phyloP scores from a whole-genome alignment of 2,113 vertebrate genomes.

The Osmerus mordax region DNA sequence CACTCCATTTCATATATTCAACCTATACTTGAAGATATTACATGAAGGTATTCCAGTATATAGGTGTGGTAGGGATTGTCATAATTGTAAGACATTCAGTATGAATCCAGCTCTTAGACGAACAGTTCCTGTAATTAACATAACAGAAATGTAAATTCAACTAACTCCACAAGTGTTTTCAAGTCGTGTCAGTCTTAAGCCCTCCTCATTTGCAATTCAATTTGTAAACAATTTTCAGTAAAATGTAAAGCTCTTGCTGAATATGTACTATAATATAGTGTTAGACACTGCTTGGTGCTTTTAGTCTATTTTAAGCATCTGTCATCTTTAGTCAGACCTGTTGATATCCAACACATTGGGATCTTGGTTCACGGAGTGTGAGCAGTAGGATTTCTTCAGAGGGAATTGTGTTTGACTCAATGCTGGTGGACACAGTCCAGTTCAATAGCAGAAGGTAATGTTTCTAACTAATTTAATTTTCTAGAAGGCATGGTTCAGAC shows the following conservation, averaged over 20 bases:
- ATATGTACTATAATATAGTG: slow-evolving; percentile 15
- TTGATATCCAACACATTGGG: no score
- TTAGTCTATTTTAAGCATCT: background rate
- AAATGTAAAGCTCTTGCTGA: slow-evolving; percentile 6
- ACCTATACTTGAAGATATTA: background rate
- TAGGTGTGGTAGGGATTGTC: background rate
- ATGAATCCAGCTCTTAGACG: background rate
- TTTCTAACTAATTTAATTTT: no score
- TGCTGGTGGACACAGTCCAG: no score
- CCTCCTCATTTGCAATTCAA: background rate
- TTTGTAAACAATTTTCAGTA: slow-evolving; percentile 39
- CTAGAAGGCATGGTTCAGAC: background rate
- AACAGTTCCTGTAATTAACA: background rate
- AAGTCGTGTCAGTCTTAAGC: slow-evolving; percentile 18
- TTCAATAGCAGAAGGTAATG: no score
- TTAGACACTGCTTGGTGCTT: slow-evolving; percentile 1
- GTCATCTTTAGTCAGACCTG: background rate
- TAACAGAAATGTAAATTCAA: slow-evolving; percentile 4
- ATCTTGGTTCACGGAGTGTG: no score
- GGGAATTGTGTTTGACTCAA: no score
- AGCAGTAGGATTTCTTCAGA: no score
- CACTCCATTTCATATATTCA: background rate
- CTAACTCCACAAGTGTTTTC: slow-evolving; percentile 1
- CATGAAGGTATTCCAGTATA: slow-evolving; percentile 15
- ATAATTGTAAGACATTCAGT: background rate